Conservation (phyloP, 1,140 invertebrate genomes). For the Copidosoma floridanum region DNA sequence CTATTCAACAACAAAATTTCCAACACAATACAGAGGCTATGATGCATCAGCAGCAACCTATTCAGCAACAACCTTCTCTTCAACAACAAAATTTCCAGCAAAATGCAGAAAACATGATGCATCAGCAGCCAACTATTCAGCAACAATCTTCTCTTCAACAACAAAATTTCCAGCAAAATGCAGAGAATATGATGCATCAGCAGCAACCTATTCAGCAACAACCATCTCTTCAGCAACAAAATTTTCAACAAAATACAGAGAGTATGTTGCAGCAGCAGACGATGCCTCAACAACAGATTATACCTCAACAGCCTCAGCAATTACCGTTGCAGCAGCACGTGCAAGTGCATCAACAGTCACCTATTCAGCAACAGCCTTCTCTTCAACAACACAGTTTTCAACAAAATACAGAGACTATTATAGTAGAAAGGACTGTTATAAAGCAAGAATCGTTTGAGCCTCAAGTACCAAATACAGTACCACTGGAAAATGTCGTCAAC, state of each 20-base stretch:
- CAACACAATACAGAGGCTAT: background rate
- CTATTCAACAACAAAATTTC: constrained; percentile 36
- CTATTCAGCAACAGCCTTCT: constrained; percentile 8
- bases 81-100: constrained; percentile 19
- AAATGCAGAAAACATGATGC: background rate
- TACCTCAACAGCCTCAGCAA: constrained; percentile 16
- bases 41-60: background rate
- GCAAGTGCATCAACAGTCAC: background rate
- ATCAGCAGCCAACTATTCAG: background rate
- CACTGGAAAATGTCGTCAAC: constrained; percentile 30
- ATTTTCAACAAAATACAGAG: constrained; percentile 6
- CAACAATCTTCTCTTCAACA: constrained; percentile 20
- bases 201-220: background rate
- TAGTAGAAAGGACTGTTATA: constrained; percentile 22
- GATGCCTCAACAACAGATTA: background rate
- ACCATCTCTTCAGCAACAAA: constrained; percentile 9
- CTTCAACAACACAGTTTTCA: constrained; percentile 16
- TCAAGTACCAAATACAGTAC: constrained; percentile 23
- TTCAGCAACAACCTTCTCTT: background rate
- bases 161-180: constrained; percentile 25
- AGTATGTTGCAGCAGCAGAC: constrained; percentile 1
- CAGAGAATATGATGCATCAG: background rate
- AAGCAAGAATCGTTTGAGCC: constrained; percentile 47
- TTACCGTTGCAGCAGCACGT: constrained; percentile 30
- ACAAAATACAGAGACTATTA: background rate